These are phyloP conservation scores for Anaspis maculata DNA, from an alignment of 2,888 invertebrate species.

Conservation along the genomic window DNA sequence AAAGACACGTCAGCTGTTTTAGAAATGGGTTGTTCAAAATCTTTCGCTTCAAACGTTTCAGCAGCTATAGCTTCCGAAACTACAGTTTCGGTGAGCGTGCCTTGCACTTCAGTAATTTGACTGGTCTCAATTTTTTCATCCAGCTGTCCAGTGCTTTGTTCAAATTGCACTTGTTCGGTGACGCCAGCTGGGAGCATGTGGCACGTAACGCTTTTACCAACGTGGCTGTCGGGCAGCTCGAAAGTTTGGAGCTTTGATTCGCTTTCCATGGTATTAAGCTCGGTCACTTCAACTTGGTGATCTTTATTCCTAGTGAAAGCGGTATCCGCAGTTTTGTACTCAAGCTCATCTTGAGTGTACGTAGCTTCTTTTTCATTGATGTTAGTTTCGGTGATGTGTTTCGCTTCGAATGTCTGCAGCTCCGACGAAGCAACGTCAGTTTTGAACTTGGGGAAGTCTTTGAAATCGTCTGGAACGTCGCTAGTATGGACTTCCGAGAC, in stretches of 20 bases:
- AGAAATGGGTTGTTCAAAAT: constrained; percentile 33
- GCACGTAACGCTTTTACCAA: constrained; percentile 44
- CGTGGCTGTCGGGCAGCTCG: constrained; percentile 47
- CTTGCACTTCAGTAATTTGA: constrained; percentile 40
- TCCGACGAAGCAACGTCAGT: constrained; percentile 47
- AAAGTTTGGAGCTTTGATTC: constrained; percentile 50
- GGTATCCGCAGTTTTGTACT: constrained; percentile 39
- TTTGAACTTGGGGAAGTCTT: constrained; percentile 47
- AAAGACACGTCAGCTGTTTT: constrained; percentile 40
- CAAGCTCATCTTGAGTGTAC: constrained; percentile 35
- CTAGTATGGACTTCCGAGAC: constrained; percentile 52
- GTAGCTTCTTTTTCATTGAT: constrained; percentile 58
- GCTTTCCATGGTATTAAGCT: constrained; percentile 56
- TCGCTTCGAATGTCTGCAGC: constrained; percentile 55
- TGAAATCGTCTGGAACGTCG: constrained; percentile 47
- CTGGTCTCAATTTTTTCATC: constrained; percentile 27
- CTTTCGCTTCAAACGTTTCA: constrained; percentile 46
- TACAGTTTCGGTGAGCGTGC: constrained; percentile 43
- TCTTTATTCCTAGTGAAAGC: constrained; percentile 50
- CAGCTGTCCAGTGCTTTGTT: constrained; percentile 35
- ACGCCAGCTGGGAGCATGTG: constrained; percentile 48
- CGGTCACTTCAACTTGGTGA: constrained; percentile 52
- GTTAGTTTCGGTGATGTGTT: constrained; percentile 51
- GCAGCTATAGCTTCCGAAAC: constrained; percentile 44
- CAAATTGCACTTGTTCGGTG: constrained; percentile 42